Base-by-base conservation (phyloP, 2,797 vertebrate genomes). In the Australoheros facetus region DNA sequence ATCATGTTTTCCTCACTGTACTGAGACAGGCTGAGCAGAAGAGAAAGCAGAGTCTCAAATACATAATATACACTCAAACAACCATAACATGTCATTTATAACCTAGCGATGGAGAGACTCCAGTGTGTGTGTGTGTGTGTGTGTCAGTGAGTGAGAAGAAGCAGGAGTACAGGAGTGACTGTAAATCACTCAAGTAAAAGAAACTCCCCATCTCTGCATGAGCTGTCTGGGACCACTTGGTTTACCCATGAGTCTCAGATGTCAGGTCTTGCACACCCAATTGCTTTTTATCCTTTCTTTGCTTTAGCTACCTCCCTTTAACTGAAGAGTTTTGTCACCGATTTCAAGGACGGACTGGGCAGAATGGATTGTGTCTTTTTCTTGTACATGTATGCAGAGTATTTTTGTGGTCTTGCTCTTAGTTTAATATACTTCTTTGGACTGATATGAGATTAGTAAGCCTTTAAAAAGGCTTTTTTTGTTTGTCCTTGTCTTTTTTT, bases 1-100 rank as follows among this genome's bases (percentile, higher is more conserved):
- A 99, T 99, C 98, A 99, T 99, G 93, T 99, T 99, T n/a, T 99
- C 98, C 80, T 99, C 98, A 81, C 97, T 99, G 96, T 97, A 99
- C 95, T 99, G 98, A 72, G 98, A 99, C 84, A 99, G 95, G 91
- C 98, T 99, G 94, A 23, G 82, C 1, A 3, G 51, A 53, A 32
- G 54, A 23, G 30, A 75, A 32, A 57, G 58, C 1, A 56, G 34
- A 78, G 55, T 54, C 30, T 80, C 19, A 71, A 77, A 78, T 6
- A 79, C 4, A 37, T 21, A 3, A 45, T 45, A 55, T 72, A 56
- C 3, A 69, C 34, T 76, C 34, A 82, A 86, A 80, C 62, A 84
- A 39, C 32, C 69, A 39, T 11, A 34, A 79, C 59, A 66, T 32
- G 13, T 70, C 64, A 76, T 77, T 66, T 56, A n/a, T 11, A 39